Evolutionary conservation across 2,888 invertebrate genomes (phyloP), one percentile per base, ranked within the genome.

Genomic region (Lumbricus terrestris): DNA sequence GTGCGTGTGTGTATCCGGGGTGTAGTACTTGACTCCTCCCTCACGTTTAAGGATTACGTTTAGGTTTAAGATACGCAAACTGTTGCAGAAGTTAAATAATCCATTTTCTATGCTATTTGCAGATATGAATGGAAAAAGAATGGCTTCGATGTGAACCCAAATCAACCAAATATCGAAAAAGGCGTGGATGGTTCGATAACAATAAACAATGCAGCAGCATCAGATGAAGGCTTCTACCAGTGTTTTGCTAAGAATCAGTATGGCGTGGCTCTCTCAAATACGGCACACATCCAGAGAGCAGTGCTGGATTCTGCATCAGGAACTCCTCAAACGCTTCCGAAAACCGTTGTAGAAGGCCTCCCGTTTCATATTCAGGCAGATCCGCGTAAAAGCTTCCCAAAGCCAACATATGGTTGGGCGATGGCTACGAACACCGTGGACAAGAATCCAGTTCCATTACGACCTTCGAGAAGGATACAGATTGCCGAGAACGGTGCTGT

Each of bases 61-160:
- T n/a, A n/a, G n/a, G n/a, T n/a, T n/a, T n/a, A n/a, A n/a, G n/a
- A n/a, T 18, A 18, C 18, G n/a, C n/a, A n/a, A n/a, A 18, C 18
- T 18, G 47, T 47, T 18, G 11, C 18, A 18, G 18, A 47, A 18
- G 20, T 4, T 18, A 47, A 20, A 16, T 18, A 47, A 47, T 20
- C 18, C 11, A 47, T 20, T 47, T 4, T 18, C n/a, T 11, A 47
- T 3, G 2, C 23, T 29, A 4, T 16, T 69, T 69, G 69, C 1
- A 85, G 85, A 35, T 85, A 85, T 37, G 85, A 37, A 34, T 85
- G 85, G 85, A 85, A 16, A 37, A 85, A 85, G 85, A 85, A 85
- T 37, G 85, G 85, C 18, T 35, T 85, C 16, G 85, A 85, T 8
- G 23, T 85, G 23, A 85, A 85, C 37, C 85, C 1, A 29, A 85